Percentiles rank a stretch among this genome's conserved stretches.
Evolutionary conservation across 2,797 vertebrate genomes (phyloP).

Genomic region (Mus minutoides): DNA sequence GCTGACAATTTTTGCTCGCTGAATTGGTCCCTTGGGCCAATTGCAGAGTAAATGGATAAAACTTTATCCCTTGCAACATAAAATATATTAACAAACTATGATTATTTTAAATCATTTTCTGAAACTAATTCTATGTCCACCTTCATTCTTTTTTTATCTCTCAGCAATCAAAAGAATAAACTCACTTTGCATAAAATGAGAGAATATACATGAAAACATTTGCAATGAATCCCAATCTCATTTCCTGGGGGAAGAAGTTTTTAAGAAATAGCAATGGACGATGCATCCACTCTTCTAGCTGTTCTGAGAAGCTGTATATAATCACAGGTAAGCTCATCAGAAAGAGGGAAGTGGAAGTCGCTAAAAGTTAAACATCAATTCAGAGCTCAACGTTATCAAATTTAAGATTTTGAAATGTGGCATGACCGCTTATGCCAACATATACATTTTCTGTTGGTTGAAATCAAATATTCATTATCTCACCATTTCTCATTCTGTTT

Average conservation of each 20-base stretch:
- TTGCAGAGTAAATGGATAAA: not conserved
- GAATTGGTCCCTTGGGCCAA: constrained; percentile 55
- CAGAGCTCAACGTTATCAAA: not conserved
- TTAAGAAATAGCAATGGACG: not conserved
- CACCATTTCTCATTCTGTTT: not conserved
- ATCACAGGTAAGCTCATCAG: constrained; percentile 36
- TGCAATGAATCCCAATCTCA: not conserved
- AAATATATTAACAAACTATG: not conserved
- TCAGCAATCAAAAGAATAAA: not conserved
- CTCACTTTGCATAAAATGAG: not conserved
- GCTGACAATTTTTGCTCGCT: constrained; percentile 12
- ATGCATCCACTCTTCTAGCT: not conserved
- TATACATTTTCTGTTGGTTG: not conserved
- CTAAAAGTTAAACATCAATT: not conserved
- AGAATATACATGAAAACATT: not conserved
- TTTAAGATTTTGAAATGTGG: not conserved
- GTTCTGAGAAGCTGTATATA: not conserved
- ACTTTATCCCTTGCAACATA: not conserved
- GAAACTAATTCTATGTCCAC: not conserved
- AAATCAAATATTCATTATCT: not conserved
- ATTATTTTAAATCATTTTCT: not conserved
- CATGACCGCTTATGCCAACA: not conserved
- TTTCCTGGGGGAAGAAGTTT: not conserved
- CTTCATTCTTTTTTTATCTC: not conserved
- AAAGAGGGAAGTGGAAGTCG: not conserved